Evolutionary conservation across 2,888 invertebrate genomes (phyloP).

Genomic region (Caenorhabditis panamensis): DNA sequence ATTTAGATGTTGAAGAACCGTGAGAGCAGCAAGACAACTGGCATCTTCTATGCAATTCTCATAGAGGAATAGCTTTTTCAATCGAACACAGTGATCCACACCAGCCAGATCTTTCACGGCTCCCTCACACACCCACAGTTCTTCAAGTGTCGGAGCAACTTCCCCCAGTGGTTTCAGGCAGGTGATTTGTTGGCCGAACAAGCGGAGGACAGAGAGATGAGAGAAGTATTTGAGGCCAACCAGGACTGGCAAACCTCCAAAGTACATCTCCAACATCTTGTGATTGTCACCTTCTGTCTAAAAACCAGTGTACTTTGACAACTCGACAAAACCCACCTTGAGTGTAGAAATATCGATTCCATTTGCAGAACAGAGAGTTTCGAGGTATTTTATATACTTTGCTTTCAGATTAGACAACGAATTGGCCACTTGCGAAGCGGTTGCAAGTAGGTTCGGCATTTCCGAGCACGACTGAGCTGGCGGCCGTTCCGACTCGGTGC

Average conservation of each 20-base stretch:
- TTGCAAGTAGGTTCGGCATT: constrained; percentile 61
- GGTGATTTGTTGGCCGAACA: constrained; percentile 74
- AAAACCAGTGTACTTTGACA: constrained; percentile 19
- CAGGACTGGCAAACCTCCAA: constrained; percentile 75
- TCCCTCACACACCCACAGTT: constrained; percentile 78
- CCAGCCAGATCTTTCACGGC: constrained; percentile 73
- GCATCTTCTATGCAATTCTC: constrained; percentile 74
- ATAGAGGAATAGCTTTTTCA: constrained; percentile 74
- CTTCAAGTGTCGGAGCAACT: constrained; percentile 74
- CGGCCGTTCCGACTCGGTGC: constrained; percentile 39
- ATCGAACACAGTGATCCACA: constrained; percentile 69
- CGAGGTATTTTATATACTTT: constrained; percentile 76
- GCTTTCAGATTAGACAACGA: constrained; percentile 72
- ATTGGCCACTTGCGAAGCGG: constrained; percentile 68
- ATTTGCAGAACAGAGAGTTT: constrained; percentile 75
- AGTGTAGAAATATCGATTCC: constrained; percentile 75
- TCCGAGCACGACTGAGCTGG: constrained; percentile 17
- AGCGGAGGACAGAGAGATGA: constrained; percentile 63
- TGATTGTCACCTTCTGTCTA: constrained; percentile 70
- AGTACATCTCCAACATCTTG: constrained; percentile 73
- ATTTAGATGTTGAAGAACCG: constrained; percentile 66
- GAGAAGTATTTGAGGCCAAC: constrained; percentile 76
- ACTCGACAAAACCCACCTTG: constrained; percentile 59
- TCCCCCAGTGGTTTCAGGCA: constrained; percentile 74
- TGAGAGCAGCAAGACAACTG: constrained; percentile 55